phyloP scores from a whole-genome alignment of 2,113 vertebrate species.

The Lycocorax pyrrhopterus region DNA sequence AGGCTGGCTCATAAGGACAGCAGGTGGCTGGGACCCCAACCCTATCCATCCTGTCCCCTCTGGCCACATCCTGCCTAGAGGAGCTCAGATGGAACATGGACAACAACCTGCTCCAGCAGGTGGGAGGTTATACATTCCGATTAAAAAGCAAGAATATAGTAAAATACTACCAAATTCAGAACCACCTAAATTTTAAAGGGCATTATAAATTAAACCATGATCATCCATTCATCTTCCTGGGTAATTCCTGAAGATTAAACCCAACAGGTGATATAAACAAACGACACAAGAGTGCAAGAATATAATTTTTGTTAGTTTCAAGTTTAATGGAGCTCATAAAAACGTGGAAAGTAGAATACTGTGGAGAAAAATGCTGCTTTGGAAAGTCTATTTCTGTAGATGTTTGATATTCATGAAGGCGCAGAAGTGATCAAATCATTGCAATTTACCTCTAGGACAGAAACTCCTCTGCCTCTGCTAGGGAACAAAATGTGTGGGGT shows the following conservation, averaged over 20 bases:
- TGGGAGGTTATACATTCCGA: background rate
- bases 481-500: background rate
- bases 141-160: background rate
- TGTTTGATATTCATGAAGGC: background rate
- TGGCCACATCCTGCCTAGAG: background rate
- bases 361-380: background rate
- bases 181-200: background rate
- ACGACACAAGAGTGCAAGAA: background rate
- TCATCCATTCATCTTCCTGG: background rate
- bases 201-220: background rate
- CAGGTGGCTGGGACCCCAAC: background rate
- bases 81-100: background rate
- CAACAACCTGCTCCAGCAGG: background rate
- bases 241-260: background rate
- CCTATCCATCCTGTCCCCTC: background rate
- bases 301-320: background rate
- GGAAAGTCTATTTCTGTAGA: background rate
- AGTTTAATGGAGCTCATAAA: rapidly evolving
- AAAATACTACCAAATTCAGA: background rate
- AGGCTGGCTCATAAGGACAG: background rate
- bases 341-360: background rate
- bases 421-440: background rate
- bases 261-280: background rate
- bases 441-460: background rate
- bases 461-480: background rate